These are phyloP conservation scores for rabbit (Oryctolagus cuniculus) DNA, from an alignment of 2,113 vertebrate species.

Conservation along the genomic window mOryCun1.1 NC_091449.1:52141001-52141500, in stretches of 20 bases:
- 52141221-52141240: neutral
- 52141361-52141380: constrained; percentile 39
- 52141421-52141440: neutral
- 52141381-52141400: constrained; percentile 34
- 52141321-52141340: constrained; percentile 24
- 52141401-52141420: constrained; percentile 42
- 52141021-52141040: neutral
- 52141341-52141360: constrained; percentile 20
- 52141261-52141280: constrained; percentile 25
- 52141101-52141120: neutral
- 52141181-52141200: neutral
- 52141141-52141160: neutral
- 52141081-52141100: neutral
- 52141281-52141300: neutral
- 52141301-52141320: neutral
- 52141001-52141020: neutral
- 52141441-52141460: neutral
- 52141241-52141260: neutral
- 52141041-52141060: constrained; percentile 7
- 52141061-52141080: neutral
- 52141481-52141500: neutral
- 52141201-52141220: neutral
- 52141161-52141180: neutral
- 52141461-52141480: constrained; percentile 13
- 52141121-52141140: neutral